These are phyloP conservation scores for Paedocypris micromegethes DNA, from an alignment of 2,797 vertebrate species.

Conservation along the genomic window DNA sequence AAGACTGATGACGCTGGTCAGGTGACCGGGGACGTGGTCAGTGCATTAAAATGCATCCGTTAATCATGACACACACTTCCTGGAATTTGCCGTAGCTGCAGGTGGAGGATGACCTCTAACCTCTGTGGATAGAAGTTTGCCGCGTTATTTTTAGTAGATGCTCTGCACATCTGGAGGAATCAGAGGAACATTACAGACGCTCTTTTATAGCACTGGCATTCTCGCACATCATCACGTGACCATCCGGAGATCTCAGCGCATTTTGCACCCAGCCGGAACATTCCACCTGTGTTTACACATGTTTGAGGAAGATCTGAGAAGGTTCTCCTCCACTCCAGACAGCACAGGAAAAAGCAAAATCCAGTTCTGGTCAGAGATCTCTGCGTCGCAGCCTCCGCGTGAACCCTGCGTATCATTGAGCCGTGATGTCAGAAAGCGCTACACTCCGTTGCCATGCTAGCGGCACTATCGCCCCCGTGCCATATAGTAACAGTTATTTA, in stretches of 20 bases:
- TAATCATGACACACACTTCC: too few species aligned
- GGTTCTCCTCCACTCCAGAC: neutral
- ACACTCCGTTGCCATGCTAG: conserved; percentile 59
- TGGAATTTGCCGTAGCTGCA: too few species aligned
- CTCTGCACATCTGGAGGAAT: too few species aligned
- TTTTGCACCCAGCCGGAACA: conserved; percentile 39
- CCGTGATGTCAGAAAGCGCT: conserved; percentile 50
- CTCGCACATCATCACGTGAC: too few species aligned
- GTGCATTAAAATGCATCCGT: too few species aligned
- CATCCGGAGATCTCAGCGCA: neutral
- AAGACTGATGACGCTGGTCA: too few species aligned
- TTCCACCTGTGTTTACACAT: conserved; percentile 36
- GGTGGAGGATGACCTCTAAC: too few species aligned
- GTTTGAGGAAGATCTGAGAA: conserved; percentile 37
- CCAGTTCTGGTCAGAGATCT: neutral
- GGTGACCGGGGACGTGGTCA: too few species aligned
- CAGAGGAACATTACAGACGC: too few species aligned
- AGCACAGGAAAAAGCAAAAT: neutral
- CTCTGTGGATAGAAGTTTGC: too few species aligned
- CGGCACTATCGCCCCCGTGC: conserved; percentile 58
- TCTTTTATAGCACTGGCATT: too few species aligned
- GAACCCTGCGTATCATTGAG: conserved; percentile 47
- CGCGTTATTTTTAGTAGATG: too few species aligned
- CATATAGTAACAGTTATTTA: conserved; percentile 66
- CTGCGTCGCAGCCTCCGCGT: conserved; percentile 44